Base-by-base conservation (phyloP, 2,113 vertebrate species). In the Pluvianellus socialis region DNA sequence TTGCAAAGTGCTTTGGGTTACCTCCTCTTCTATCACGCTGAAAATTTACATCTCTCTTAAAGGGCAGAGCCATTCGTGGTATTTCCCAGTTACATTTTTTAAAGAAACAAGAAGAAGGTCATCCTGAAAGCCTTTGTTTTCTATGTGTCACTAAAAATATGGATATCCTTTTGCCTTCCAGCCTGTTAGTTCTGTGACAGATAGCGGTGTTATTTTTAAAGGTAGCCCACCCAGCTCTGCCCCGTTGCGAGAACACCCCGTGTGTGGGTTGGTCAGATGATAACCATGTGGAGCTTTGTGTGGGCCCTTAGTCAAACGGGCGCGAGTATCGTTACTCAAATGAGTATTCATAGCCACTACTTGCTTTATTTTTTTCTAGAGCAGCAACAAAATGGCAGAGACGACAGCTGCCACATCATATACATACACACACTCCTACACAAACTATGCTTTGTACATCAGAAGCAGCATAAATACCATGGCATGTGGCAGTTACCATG, bases 321-420 rank as follows among this genome's bases (percentile, higher is more conserved):
- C 33, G 87, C 90, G 87, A 98, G 98, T 96, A 96, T 93, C 95
- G 71, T 96, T 98, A 97, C 95, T 97, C 97, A 98, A 98, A 98
- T 97, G 98, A 98, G 97, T 98, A 98, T 98, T 98, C 98, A 98
- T 97, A 98, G 97, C 94, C 97, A 98, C 98, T 97, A 98, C 97
- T 98, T 97, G 97, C 95, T 98, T 98, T 97, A 97, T 97, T 98
- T 96, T 96, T 98, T 98, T 97, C 96, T 98, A 96, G 96, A 98
- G 94, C 96, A 98, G 97, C 97, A 98, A 98, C 98, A 98, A 98
- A 98, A 98, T 98, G 98, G 98, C 98, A 98, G 98, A 97, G 98
- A 98, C 94, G 97, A 98, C 98, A 98, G 98, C 98, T 98, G 98
- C 98, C 98, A 97, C 98, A 98, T 98, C 98, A 98, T 98, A 98